Evolutionary conservation across 2,888 invertebrate species (phyloP).

Genomic region (Cephus rjabovi): DNA sequence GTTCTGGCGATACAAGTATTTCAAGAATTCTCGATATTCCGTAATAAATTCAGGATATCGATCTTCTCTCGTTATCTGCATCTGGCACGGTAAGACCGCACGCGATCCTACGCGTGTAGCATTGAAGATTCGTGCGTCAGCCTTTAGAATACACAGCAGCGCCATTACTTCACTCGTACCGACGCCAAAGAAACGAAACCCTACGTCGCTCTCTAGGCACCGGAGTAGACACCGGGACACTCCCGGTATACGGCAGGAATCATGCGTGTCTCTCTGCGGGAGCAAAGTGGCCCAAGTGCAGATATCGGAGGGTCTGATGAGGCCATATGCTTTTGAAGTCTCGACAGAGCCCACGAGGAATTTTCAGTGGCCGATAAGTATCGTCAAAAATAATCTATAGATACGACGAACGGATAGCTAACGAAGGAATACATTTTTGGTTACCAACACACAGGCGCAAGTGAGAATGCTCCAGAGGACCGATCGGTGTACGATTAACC

Average conservation of each 20-base stretch:
- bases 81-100: not conserved
- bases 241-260: not conserved
- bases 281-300: constrained; percentile 14
- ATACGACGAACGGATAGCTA: not conserved
- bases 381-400: not conserved
- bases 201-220: not conserved
- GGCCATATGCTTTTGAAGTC: not conserved
- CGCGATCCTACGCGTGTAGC: not conserved
- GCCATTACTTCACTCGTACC: not conserved
- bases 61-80: not conserved
- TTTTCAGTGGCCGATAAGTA: not conserved
- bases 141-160: not conserved
- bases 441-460: not conserved
- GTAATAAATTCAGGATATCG: not conserved
- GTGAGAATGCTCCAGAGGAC: not conserved
- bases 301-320: not conserved
- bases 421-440: not conserved
- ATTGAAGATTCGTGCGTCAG: not conserved
- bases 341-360: not conserved
- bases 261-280: constrained; percentile 20
- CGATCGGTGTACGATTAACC: not conserved
- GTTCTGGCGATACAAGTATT: not conserved
- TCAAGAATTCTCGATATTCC: not conserved
- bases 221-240: not conserved
- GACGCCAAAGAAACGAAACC: not conserved